Percentiles rank a stretch among this genome's conserved stretches.
phyloP scores from a whole-genome alignment of 2,888 invertebrate genomes.

The Campopleginae sp. region DNA sequence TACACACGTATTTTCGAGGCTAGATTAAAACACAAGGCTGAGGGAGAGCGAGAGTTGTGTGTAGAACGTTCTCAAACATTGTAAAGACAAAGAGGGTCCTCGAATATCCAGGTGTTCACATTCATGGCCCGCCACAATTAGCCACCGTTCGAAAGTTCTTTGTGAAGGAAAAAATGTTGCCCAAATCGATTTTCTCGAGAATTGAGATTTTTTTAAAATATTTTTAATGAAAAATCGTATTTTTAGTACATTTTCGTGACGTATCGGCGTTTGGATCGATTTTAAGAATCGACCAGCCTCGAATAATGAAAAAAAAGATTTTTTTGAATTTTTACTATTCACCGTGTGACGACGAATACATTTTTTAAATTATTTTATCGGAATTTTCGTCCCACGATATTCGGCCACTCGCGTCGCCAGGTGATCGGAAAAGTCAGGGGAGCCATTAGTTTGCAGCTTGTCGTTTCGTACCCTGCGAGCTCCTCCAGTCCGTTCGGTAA shows the following conservation, averaged over 20 bases:
- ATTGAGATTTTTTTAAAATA: not conserved
- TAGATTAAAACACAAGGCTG: not conserved
- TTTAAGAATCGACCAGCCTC: not conserved
- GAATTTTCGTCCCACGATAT: conserved; percentile 12
- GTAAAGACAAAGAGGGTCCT: conserved; percentile 18
- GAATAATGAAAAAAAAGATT: not conserved
- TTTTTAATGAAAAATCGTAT: not conserved
- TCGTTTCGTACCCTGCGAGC: conserved; percentile 30
- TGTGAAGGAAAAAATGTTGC: not conserved
- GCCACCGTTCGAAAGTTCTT: not conserved
- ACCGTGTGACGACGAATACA: not conserved
- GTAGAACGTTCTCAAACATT: conserved; percentile 33
- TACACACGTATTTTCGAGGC: not conserved
- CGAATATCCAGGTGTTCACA: conserved; percentile 40
- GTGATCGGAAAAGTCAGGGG: conserved; percentile 55
- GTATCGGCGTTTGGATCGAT: not conserved
- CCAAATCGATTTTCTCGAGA: not conserved
- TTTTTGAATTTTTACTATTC: not conserved
- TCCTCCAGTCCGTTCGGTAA: conserved; percentile 38
- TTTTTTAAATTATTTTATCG: conserved; percentile 5
- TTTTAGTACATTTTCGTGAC: not conserved
- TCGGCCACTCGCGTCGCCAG: conserved; percentile 41
- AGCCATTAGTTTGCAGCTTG: conserved; percentile 65
- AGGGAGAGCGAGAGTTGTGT: not conserved
- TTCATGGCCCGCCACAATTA: conserved; percentile 42